Conservation (phyloP, 2,888 invertebrate species). For the Acleris cristana region DNA sequence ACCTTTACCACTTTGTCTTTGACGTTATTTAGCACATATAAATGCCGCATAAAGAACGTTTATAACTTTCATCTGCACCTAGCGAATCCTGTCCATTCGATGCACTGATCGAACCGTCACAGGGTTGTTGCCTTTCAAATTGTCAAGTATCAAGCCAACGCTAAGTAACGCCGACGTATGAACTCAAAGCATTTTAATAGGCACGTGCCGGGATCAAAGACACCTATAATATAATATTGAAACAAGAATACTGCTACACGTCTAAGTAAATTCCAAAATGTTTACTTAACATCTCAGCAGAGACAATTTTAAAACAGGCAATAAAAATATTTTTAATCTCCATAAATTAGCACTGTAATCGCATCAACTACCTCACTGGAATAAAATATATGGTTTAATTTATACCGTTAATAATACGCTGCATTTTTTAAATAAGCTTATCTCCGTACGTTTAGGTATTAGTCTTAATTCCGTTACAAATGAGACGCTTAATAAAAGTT, state of each 20-base stretch:
- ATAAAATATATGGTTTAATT: slow-evolving; percentile 38
- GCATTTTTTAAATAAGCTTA: slow-evolving; percentile 48
- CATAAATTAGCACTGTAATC: slow-evolving; percentile 33
- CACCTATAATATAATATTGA: slow-evolving; percentile 13
- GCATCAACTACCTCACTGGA: slow-evolving; percentile 34
- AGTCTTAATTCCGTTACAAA: slow-evolving; percentile 59
- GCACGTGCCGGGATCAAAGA: not conserved
- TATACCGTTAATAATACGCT: slow-evolving; percentile 43
- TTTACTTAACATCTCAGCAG: slow-evolving; percentile 15
- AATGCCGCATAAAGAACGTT: slow-evolving; percentile 15
- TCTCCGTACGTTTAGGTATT: slow-evolving; percentile 46
- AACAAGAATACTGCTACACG: slow-evolving; percentile 15
- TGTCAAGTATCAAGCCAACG: slow-evolving; percentile 34
- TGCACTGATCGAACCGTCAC: slow-evolving; percentile 9
- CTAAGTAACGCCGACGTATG: slow-evolving; percentile 1
- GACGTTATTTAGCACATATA: not conserved
- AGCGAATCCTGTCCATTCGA: slow-evolving; percentile 26
- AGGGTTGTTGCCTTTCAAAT: slow-evolving; percentile 31
- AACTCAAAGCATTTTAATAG: slow-evolving; percentile 16
- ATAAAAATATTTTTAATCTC: slow-evolving; percentile 35
- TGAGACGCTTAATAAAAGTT: slow-evolving; percentile 44
- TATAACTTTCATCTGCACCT: not conserved
- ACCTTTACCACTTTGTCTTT: too few relatives aligned
- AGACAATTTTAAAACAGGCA: slow-evolving; percentile 17
- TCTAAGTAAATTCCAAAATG: slow-evolving; percentile 15